Conservation (phyloP, 2,888 invertebrate species). For the Aethes cnicana region DNA sequence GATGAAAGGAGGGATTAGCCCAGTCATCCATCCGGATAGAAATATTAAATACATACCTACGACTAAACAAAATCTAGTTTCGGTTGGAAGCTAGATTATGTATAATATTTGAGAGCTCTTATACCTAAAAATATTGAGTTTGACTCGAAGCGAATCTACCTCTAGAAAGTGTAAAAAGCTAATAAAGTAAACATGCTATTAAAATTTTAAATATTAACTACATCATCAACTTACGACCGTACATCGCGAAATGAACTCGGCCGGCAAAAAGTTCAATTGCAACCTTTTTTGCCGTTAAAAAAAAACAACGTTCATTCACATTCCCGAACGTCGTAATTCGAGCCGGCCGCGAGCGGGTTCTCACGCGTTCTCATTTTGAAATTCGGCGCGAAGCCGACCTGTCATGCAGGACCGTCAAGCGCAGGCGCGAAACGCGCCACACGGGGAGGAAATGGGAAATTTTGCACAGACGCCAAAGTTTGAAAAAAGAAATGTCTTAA, state of each 20-base stretch:
- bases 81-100: too few relatives aligned
- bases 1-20: too few relatives aligned
- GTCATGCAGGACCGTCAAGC: slow-evolving; percentile 45
- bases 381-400: slow-evolving; percentile 66
- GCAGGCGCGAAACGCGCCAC: slow-evolving; percentile 21
- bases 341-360: slow-evolving; percentile 63
- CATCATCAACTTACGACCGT: slow-evolving; percentile 6
- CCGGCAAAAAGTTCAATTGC: slow-evolving; percentile 49
- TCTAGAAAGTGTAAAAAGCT: too few relatives aligned
- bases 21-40: neutral
- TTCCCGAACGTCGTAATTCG: slow-evolving; percentile 62
- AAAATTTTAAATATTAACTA: too few relatives aligned
- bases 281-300: slow-evolving; percentile 35
- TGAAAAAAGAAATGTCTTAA: neutral
- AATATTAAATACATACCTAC: neutral
- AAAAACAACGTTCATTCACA: slow-evolving; percentile 57
- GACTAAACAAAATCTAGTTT: too few relatives aligned
- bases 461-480: too few relatives aligned
- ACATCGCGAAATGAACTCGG: slow-evolving; percentile 12
- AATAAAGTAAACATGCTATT: too few relatives aligned
- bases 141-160: too few relatives aligned
- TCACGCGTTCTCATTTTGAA: slow-evolving; percentile 71
- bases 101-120: too few relatives aligned
- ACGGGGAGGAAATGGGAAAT: slow-evolving; percentile 14
- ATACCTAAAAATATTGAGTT: too few relatives aligned